phyloP scores from a whole-genome alignment of 2,888 invertebrate genomes.

The Adelognathus sp. region DNA sequence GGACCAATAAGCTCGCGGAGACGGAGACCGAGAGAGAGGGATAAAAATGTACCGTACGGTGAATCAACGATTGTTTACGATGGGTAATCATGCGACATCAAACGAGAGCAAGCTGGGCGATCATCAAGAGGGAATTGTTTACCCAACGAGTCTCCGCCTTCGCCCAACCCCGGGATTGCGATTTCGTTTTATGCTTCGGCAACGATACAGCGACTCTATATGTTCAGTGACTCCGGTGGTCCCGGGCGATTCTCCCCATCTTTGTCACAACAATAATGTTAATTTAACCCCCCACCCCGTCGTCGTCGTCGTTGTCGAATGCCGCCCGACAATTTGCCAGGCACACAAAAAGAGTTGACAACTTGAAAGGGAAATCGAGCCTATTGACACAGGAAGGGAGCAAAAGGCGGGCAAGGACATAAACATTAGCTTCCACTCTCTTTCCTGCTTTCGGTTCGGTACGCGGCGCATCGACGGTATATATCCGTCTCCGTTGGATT shows the following conservation, averaged over 20 bases:
- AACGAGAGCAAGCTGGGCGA: constrained; percentile 77
- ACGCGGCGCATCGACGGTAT: no score
- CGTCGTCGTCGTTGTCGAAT: constrained; percentile 22
- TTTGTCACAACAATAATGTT: constrained; percentile 81
- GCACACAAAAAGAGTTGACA: constrained; percentile 81
- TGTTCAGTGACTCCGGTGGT: constrained; percentile 65
- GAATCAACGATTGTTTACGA: constrained; percentile 80
- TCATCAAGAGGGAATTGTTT: constrained; percentile 81
- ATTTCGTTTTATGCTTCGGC: constrained; percentile 50
- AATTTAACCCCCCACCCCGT: constrained; percentile 75
- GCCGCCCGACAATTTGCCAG: constrained; percentile 77
- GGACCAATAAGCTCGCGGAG: no score
- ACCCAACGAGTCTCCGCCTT: constrained; percentile 71
- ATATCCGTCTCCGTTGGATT: constrained; percentile 24
- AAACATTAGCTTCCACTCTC: constrained; percentile 42
- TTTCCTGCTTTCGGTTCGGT: constrained; percentile 28
- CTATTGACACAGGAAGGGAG: constrained; percentile 78
- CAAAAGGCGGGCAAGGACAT: constrained; percentile 46
- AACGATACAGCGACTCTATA: constrained; percentile 19
- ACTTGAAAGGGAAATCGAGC: constrained; percentile 81
- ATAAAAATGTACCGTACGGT: constrained; percentile 57
- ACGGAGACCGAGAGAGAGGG: constrained; percentile 12
- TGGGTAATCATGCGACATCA: constrained; percentile 81
- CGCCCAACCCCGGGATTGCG: constrained; percentile 62
- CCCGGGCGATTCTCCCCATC: constrained; percentile 68